Conservation (phyloP, 1,140 invertebrate genomes). For the Medauroidea extradentata region DNA sequence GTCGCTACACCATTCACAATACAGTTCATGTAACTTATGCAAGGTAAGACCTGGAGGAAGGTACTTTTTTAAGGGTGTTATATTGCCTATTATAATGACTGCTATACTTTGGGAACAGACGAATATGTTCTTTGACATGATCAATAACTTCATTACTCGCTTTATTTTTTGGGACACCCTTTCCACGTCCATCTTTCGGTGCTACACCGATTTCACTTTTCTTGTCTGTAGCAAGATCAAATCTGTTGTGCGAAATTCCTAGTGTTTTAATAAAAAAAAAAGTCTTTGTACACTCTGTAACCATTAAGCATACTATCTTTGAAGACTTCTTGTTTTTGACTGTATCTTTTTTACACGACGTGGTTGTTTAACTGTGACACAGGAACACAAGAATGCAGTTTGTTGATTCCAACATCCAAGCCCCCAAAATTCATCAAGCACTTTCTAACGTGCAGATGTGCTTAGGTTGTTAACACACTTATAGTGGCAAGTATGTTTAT, state of each 20-base stretch:
- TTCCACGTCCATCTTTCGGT: background rate
- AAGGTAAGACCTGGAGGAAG: constrained; percentile 1
- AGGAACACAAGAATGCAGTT: no score
- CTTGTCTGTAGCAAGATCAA: background rate
- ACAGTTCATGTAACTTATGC: constrained; percentile 6
- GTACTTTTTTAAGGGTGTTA: constrained; percentile 7
- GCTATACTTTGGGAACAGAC: background rate
- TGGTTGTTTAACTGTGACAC: no score
- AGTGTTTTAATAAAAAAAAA: constrained; percentile 8
- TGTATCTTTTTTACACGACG: no score
- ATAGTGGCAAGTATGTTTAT: no score
- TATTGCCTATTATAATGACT: constrained; percentile 7
- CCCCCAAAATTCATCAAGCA: no score
- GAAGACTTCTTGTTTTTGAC: background rate
- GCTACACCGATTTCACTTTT: background rate
- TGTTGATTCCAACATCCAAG: no score
- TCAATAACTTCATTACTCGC: background rate
- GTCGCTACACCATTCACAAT: constrained; percentile 1
- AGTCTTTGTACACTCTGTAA: constrained; percentile 1
- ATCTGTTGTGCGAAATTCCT: background rate
- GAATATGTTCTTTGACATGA: background rate
- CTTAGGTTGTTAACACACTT: no score
- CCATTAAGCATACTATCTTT: background rate
- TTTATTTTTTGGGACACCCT: background rate
- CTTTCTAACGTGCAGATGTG: no score